Conservation (phyloP, 2,113 vertebrate genomes). For the Entelurus aequoreus region DNA sequence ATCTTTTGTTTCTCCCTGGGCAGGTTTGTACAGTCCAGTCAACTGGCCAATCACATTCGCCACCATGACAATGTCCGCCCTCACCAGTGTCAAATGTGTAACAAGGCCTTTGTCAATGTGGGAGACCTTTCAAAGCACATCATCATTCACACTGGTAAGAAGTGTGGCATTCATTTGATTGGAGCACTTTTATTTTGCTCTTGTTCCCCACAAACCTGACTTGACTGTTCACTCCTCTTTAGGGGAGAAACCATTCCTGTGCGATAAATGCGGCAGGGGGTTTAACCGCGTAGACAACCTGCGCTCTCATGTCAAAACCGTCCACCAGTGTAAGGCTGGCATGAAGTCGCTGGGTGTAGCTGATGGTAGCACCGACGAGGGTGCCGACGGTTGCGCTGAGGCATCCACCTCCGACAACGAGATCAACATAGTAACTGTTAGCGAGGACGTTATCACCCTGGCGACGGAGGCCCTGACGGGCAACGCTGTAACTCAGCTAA, state of each 20-base stretch:
- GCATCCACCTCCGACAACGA: slow-evolving; percentile 68
- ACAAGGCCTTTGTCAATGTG: slow-evolving; percentile 95
- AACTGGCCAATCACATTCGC: slow-evolving; percentile 96
- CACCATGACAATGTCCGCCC: slow-evolving; percentile 98
- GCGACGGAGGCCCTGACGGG: slow-evolving; percentile 86
- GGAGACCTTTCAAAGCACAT: slow-evolving; percentile 97
- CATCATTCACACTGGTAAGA: slow-evolving; percentile 93
- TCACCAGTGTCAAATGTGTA: slow-evolving; percentile 92
- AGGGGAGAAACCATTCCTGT: slow-evolving; percentile 96
- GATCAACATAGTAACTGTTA: slow-evolving; percentile 89
- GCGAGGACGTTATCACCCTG: slow-evolving; percentile 89
- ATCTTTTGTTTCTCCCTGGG: slow-evolving; percentile 7
- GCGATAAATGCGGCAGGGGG: slow-evolving; percentile 92
- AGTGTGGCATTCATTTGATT: not conserved
- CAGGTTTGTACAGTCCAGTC: slow-evolving; percentile 97
- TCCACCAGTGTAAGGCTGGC: slow-evolving; percentile 92
- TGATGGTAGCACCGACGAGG: slow-evolving; percentile 53
- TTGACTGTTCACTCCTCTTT: slow-evolving; percentile 2
- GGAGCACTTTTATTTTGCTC: not conserved
- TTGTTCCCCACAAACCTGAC: not conserved
- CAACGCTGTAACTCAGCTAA: slow-evolving; percentile 87
- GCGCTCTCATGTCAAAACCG: slow-evolving; percentile 94
- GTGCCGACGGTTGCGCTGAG: slow-evolving; percentile 27
- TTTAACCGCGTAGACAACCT: slow-evolving; percentile 98
- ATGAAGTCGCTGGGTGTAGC: slow-evolving; percentile 84